phyloP scores from a whole-genome alignment of 2,113 vertebrate species.

The Odobenus rosmarus region DNA sequence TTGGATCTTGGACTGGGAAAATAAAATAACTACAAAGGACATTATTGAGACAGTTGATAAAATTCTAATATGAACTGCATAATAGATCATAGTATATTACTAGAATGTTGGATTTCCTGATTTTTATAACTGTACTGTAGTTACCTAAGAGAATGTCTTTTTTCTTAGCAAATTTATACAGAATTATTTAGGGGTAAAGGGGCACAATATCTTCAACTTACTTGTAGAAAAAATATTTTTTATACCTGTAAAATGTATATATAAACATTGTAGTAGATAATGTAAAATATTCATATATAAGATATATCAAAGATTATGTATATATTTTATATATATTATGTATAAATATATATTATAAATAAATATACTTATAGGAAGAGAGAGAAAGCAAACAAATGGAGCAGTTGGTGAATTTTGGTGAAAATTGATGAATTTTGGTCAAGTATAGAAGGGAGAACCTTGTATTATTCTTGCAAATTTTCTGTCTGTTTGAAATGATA shows the following conservation, averaged over 20 bases:
- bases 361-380: neutral
- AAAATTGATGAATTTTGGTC: neutral
- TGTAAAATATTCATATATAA: neutral
- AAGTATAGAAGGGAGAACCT: neutral
- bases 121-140: conserved; percentile 44
- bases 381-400: neutral
- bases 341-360: neutral
- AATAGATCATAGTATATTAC: neutral
- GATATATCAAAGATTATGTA: neutral
- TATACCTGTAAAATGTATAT: neutral
- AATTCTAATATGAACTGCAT: conserved; percentile 38
- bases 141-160: conserved; percentile 50
- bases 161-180: conserved; percentile 49
- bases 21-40: neutral
- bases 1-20: conserved; percentile 19
- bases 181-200: conserved; percentile 49
- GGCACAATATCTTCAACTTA: conserved; percentile 40
- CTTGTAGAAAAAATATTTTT: conserved; percentile 29
- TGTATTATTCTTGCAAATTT: conserved; percentile 20
- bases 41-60: neutral
- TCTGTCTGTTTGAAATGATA: conserved; percentile 34
- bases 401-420: neutral
- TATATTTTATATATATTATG: neutral
- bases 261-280: neutral
- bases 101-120: conserved; percentile 52